Evolutionary conservation across 2,888 invertebrate species (phyloP), one percentile per base, ranked within the genome.

Genomic region (Thecocarcelia acutangulata): DNA sequence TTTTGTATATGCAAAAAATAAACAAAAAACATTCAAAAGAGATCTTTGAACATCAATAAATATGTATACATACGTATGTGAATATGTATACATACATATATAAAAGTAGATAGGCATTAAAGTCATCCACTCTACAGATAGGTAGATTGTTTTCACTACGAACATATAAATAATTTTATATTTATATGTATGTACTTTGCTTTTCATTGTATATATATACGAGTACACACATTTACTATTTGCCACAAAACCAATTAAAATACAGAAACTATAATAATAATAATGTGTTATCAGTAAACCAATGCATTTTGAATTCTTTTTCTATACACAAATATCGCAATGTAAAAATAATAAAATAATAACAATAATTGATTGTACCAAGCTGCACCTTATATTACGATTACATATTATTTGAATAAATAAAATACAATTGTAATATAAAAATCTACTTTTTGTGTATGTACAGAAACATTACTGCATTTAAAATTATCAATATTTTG

Each of bases 1-100:
- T 8, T 21, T 21, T 28, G 46, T 44, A 74, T 48, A 40, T n/a
- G 0, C 24, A 33, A 3, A 63, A 48, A 33, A 3, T 12, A 63
- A 52, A 63, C 24, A 19, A 44, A 46, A 52, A 12, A 1, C 24
- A 73, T 68, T 21, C n/a, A 52, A 28, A 69, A 64, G n/a, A 75
- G 75, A 70, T 37, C 75, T 80, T 75, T 80, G 75, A 59, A 58
- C 64, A 70, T 12, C 33, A 9, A 8, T 52, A n/a, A n/a, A n/a
- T n/a, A n/a, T n/a, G n/a, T n/a, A n/a, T n/a, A n/a, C n/a, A n/a
- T n/a, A n/a, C n/a, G n/a, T n/a, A n/a, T n/a, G n/a, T n/a, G n/a
- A n/a, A n/a, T n/a, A n/a, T n/a, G n/a, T n/a, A n/a, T n/a, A n/a
- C n/a, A n/a, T n/a, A n/a, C n/a, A n/a, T n/a, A 15, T 13, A 28